Evolutionary conservation across 2,113 vertebrate genomes (phyloP), one percentile per base, ranked within the genome.

Genomic region (Pachypanchax playfairii): DNA sequence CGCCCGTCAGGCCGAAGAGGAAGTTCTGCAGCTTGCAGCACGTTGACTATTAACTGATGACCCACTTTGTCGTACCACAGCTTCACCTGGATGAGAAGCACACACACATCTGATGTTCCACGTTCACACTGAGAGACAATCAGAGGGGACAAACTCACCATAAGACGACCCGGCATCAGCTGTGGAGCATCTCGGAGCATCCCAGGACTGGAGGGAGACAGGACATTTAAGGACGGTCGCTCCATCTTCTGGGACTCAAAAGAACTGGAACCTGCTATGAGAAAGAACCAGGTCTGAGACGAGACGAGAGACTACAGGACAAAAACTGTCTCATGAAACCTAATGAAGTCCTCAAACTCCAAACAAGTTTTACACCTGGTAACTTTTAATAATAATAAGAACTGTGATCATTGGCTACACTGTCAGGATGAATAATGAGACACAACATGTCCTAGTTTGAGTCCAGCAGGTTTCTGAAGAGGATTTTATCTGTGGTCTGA

Each of bases 241-340:
- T 99, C 97, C 95, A 98, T 96, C 92, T 98, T 98, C 92, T 97
- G 97, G 87, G 96, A 99, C 91, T 99, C 97, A 91, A 98, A 99
- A 82, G 97, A 97, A 93, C 95, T 98, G 75, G 96, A 99, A 93
- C 97, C 96, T 98, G 91, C 87, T 93, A 63, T 39, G 49, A 78
- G 70, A 61, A 43, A 43, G 9, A 48, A 44, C 0, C 26, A 21
- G 2, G 22, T 60, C 4, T n/a, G 2, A 22, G 4, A 35, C 21
- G 25, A n/a, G 17, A 43, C 33, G 10, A 33, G 7, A 4, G 7
- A 4, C 6, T n/a, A n/a, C n/a, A n/a, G n/a, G n/a, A 35, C 22
- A 14, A 25, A 47, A 47, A 25, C 20, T 17, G n/a, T 43, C 18
- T 21, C 9, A 10, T 43, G 11, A 21, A 43, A 43, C 2, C 18